Evolutionary conservation across 2,797 vertebrate genomes (phyloP).

Genomic region (Dendrocincla tyrannina): DNA sequence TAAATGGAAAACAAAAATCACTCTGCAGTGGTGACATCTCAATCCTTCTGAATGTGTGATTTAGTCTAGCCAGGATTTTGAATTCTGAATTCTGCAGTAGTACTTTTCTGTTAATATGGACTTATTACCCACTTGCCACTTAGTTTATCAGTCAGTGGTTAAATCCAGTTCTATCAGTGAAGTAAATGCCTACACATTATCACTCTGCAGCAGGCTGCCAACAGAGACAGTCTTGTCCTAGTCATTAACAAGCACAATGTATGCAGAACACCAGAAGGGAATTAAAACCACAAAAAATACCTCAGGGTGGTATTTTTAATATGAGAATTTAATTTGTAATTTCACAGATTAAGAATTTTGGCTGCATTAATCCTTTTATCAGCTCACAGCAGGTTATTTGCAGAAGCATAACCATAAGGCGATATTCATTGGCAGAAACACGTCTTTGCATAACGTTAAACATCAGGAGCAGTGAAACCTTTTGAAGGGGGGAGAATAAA

Average conservation of each 20-base stretch:
- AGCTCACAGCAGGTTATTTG: conserved; percentile 95
- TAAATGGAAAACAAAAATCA: conserved; percentile 62
- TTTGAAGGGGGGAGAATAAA: conserved; percentile 88
- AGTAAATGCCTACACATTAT: conserved; percentile 85
- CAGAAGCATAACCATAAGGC: conserved; percentile 85
- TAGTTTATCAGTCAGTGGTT: conserved; percentile 84
- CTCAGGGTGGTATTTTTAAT: conserved; percentile 92
- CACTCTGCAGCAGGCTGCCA: conserved; percentile 81
- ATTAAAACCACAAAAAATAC: conserved; percentile 89
- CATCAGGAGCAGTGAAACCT: conserved; percentile 82
- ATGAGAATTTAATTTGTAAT: conserved; percentile 94
- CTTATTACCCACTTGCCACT: conserved; percentile 85
- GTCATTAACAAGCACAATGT: conserved; percentile 86
- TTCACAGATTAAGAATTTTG: conserved; percentile 94
- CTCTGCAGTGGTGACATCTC: conserved; percentile 75
- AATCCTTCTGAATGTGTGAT: conserved; percentile 74
- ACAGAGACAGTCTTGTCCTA: conserved; percentile 81
- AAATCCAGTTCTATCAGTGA: conserved; percentile 84
- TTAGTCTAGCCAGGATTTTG: conserved; percentile 78
- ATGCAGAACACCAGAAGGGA: conserved; percentile 87
- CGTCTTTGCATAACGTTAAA: conserved; percentile 84
- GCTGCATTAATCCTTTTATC: conserved; percentile 98
- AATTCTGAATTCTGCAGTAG: conserved; percentile 79
- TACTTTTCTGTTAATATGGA: conserved; percentile 82
- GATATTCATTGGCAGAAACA: conserved; percentile 87